Base-by-base conservation (phyloP, 2,797 vertebrate species). In the Myripristis murdjan region DNA sequence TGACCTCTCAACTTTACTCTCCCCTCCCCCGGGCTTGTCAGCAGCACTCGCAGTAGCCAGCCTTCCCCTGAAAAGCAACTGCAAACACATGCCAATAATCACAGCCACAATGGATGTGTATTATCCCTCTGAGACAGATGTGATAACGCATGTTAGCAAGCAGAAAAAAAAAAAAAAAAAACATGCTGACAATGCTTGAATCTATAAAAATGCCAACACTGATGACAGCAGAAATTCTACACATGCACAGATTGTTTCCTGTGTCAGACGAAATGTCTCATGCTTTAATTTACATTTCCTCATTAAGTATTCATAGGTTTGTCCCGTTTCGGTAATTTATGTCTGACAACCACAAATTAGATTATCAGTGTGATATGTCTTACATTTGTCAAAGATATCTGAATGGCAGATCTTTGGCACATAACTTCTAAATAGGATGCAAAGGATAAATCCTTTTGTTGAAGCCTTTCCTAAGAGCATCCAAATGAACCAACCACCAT, bases 371-470 rank as follows among this genome's bases (percentile, higher is more conserved):
- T 24, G 85, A 83, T 75, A 74, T 26, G 77, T 76, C 64, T 63
- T 37, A 70, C 73, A 59, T 75, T 66, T 76, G 63, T 84, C 82
- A 81, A 69, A 73, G 70, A 64, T 51, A 56, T 77, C 87, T 85
- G 68, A 67, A 71, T 2, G 6, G 64, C 12, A 18, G 55, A 86
- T 83, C 78, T 84, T 61, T 64, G 53, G 59, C n/a, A 56, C 71
- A 51, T 53, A 75, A 73, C 65, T 49, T 74, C 76, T 74, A 80
- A 87, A 84, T 72, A 64, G 58, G 62, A 73, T 56, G 55, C 54
- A 44, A 61, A 51, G 68, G 81, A 81, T 81, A 82, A 89, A 84
- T 63, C 79, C 82, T 81, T 83, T 89, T 89, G 81, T 90, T 72
- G 39, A 65, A 64, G 64, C 63, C 39, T 70, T 60, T 80, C 63